A percentile compares a stretch with the other conserved stretches of the same genome.
Evolutionary conservation across 1,140 invertebrate species (phyloP).

Genomic region (Leucophenga varia): DNA sequence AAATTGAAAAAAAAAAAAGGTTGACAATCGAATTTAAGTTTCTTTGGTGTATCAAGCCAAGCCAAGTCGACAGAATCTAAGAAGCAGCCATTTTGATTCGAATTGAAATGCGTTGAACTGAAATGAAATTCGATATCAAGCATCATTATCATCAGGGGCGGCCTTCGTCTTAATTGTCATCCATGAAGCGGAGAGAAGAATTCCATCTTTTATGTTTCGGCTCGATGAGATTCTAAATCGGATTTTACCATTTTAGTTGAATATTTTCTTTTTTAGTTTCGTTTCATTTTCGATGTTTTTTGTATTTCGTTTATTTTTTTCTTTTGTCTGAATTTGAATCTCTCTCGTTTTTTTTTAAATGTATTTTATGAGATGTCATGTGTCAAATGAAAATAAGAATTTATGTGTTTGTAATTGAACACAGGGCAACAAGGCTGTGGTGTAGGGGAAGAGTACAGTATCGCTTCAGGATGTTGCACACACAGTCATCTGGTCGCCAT

Average conservation of each 20-base stretch:
- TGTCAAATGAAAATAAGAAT: conserved; percentile 55
- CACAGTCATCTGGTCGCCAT: no score
- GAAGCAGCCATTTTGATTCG: no score
- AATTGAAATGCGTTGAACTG: no score
- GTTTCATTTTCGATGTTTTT: conserved; percentile 15
- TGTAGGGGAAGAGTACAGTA: not conserved
- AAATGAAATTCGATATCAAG: conserved; percentile 53
- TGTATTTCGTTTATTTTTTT: conserved; percentile 27
- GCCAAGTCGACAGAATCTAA: conserved; percentile 18
- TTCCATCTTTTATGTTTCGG: conserved; percentile 1
- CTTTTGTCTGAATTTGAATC: no score
- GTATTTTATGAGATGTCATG: conserved; percentile 55
- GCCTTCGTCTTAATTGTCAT: conserved; percentile 35
- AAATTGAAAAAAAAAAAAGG: no score
- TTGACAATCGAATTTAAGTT: not conserved
- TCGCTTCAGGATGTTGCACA: no score
- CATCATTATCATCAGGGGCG: conserved; percentile 27
- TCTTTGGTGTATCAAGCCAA: no score
- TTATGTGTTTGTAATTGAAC: conserved; percentile 56
- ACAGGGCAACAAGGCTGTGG: conserved; percentile 9
- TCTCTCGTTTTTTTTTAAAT: conserved; percentile 48
- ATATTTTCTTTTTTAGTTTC: no score
- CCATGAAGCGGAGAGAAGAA: no score
- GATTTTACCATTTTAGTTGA: conserved; percentile 47
- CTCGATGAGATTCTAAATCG: conserved; percentile 36